A percentile compares a stretch with the other conserved stretches of the same genome.
phyloP scores from a whole-genome alignment of 2,888 invertebrate species.

The Gibbula magus region DNA sequence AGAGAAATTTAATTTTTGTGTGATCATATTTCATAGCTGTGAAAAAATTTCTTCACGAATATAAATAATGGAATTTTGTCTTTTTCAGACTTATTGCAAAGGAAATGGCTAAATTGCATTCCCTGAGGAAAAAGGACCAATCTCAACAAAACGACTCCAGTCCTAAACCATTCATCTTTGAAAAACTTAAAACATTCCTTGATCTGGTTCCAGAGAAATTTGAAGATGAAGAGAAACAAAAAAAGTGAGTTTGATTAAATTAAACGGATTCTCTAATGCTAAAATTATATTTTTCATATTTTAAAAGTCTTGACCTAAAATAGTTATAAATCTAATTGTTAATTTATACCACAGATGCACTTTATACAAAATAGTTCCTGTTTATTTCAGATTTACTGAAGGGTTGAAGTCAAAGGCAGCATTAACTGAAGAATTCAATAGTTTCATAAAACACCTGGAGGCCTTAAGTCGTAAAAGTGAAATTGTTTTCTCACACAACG shows the following conservation, averaged over 20 bases:
- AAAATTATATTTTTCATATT: neutral
- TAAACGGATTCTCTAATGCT: neutral
- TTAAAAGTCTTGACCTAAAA: neutral
- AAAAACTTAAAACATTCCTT: conserved; percentile 79
- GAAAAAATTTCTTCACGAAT: neutral
- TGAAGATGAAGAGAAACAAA: conserved; percentile 81
- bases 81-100: conserved; percentile 79
- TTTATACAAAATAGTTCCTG: too few species aligned
- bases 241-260: conserved; percentile 78
- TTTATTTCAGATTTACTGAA: conserved; percentile 46
- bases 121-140: conserved; percentile 57
- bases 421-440: conserved; percentile 71
- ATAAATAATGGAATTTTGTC: conserved; percentile 9
- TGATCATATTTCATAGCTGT: neutral
- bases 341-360: neutral
- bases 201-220: conserved; percentile 64
- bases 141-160: conserved; percentile 6
- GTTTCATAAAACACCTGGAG: conserved; percentile 83
- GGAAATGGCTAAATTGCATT: conserved; percentile 81
- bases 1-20: conserved; percentile 30
- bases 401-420: conserved; percentile 47
- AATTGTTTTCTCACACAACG: conserved; percentile 97
- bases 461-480: conserved; percentile 77
- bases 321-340: neutral
- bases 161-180: conserved; percentile 83